These are phyloP conservation scores for Atherinosoma microstoma DNA, from an alignment of 2,797 vertebrate species.

Conservation along the genomic window DNA sequence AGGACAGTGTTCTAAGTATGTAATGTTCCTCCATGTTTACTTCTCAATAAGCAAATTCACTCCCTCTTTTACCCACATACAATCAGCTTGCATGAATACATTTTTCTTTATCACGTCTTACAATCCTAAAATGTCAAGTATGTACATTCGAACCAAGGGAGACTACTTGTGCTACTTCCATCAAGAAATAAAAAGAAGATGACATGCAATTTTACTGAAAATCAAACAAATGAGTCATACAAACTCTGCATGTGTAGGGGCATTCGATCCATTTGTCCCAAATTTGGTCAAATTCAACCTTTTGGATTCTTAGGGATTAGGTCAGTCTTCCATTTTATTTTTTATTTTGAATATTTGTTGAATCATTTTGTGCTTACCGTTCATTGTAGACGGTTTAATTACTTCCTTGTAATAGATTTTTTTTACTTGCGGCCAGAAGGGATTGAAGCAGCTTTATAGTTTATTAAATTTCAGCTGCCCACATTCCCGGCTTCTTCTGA, in stretches of 20 bases:
- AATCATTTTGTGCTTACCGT: neutral
- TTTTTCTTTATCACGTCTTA: neutral
- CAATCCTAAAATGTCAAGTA: neutral
- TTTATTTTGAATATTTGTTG: neutral
- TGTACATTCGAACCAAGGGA: neutral
- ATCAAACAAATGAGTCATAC: neutral
- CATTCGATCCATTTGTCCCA: neutral
- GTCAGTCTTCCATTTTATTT: neutral
- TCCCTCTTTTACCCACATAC: too few species aligned
- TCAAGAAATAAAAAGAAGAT: too few species aligned
- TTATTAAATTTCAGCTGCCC: neutral
- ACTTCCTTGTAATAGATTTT: neutral
- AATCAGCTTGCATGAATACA: too few species aligned
- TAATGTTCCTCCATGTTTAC: too few species aligned
- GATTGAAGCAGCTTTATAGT: neutral
- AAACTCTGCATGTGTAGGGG: too few species aligned
- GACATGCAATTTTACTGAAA: too few species aligned
- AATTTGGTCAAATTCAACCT: neutral
- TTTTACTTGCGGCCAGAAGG: neutral
- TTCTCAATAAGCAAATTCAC: too few species aligned
- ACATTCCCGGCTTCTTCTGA: too few species aligned
- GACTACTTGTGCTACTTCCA: neutral
- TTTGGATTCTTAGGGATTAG: neutral
- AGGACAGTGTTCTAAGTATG: too few species aligned
- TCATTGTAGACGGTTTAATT: neutral